These are phyloP conservation scores for human (Homo sapiens) DNA, from an alignment of 2,113 vertebrate species.

Conservation along the genomic window DNA sequence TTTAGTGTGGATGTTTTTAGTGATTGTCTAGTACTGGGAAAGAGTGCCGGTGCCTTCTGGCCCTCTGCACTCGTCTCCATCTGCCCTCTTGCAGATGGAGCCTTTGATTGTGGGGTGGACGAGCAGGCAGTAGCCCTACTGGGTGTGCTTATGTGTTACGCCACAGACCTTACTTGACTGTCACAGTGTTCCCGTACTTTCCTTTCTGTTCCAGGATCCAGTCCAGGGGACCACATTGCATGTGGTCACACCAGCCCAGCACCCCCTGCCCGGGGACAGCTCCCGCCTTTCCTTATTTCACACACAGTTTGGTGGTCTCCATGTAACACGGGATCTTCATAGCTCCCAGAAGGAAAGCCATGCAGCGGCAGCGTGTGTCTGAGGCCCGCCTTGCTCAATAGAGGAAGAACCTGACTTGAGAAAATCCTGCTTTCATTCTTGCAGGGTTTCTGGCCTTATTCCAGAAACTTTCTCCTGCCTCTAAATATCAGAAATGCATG, in stretches of 20 bases:
- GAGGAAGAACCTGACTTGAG: background rate
- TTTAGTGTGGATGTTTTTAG: background rate
- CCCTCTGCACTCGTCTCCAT: background rate
- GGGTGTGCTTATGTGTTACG: accelerated
- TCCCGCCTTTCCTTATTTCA: background rate
- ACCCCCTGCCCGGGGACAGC: background rate
- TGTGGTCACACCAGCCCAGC: accelerated
- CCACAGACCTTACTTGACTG: background rate
- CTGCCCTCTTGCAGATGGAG: no score
- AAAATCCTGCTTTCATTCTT: background rate
- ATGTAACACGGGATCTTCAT: accelerated
- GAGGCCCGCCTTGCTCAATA: accelerated
- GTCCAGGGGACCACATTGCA: accelerated
- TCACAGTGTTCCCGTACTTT: no score
- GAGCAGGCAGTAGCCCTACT: accelerated
- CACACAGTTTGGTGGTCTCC: accelerated
- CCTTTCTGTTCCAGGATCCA: background rate
- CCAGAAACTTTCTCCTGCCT: background rate
- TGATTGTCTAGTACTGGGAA: background rate
- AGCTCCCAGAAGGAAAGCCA: background rate
- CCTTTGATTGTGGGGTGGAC: background rate
- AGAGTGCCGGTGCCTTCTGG: background rate
- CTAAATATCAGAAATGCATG: background rate
- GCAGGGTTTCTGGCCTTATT: background rate
- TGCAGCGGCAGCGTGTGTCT: accelerated